Evolutionary conservation across 2,888 invertebrate species (phyloP), one percentile per base, ranked within the genome.

Genomic region (Colletes collaris): DNA sequence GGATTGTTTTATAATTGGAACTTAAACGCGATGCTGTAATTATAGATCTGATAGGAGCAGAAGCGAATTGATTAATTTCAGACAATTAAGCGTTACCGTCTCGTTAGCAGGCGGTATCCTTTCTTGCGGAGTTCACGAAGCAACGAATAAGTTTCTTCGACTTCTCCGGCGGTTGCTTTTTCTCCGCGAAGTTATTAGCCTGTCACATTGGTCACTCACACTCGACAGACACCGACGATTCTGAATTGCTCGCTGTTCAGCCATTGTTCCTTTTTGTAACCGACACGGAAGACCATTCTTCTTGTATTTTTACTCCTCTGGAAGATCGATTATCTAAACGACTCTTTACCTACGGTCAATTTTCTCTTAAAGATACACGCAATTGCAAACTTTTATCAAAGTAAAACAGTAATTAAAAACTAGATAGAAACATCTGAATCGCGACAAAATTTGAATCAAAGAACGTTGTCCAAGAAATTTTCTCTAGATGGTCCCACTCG

Each of bases 31-130:
- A 46, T 3, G 8, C 44, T 58, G 40, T 84, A 83, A 83, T 83
- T 83, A 84, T 10, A 60, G 66, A 27, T 50, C 74, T 65, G 66
- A 74, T 64, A 73, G 37, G 63, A 68, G 68, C 66, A 67, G 64
- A 40, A 35, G 84, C 64, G 75, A 80, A 83, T 83, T 83, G 79
- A 83, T 83, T 83, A 83, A 83, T 83, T 72, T 67, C 66, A 63
- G 68, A 60, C 70, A 76, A 84, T 81, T 73, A 72, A 76, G 59
- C 71, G 74, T 67, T 77, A 71, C 75, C 69, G 64, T 60, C 71
- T 76, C 62, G 67, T 66, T 65, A 60, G 62, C 67, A 59, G 67
- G 65, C 68, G 59, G 66, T 69, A 64, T 73, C 55, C 73, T 50
- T 79, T 76, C 66, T 70, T 63, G 19, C 67, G 10, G 27, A 49